These are phyloP conservation scores for Gryllus bimaculatus DNA, from an alignment of 1,140 invertebrate species.

Conservation along the genomic window DNA sequence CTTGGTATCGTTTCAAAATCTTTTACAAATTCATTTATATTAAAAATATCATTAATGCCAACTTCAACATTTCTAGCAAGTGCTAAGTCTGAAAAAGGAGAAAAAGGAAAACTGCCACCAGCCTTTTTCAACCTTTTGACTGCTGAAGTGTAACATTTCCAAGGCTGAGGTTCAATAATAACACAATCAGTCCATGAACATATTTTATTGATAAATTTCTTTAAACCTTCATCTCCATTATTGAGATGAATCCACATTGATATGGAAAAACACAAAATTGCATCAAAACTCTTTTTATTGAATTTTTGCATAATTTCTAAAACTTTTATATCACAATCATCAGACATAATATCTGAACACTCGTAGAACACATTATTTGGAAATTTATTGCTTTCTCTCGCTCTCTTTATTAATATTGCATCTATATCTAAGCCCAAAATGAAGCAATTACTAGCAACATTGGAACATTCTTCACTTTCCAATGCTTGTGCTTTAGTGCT, in stretches of 20 bases:
- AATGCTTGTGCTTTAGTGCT: conserved; percentile 32
- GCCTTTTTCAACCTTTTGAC: conserved; percentile 54
- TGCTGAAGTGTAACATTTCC: conserved; percentile 69
- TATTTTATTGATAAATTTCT: conserved; percentile 44
- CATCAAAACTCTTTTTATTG: conserved; percentile 49
- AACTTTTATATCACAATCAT: conserved; percentile 28
- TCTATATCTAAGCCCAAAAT: conserved; percentile 69
- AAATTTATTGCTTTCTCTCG: conserved; percentile 40
- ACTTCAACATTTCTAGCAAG: conserved; percentile 47
- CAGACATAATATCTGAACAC: conserved; percentile 50
- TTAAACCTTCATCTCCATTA: conserved; percentile 59
- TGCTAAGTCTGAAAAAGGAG: conserved; percentile 44
- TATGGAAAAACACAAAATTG: conserved; percentile 67
- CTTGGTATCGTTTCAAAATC: neutral
- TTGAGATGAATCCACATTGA: conserved; percentile 85
- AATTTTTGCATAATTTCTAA: conserved; percentile 38
- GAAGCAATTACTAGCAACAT: conserved; percentile 30
- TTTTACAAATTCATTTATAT: neutral
- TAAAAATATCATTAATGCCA: conserved; percentile 49
- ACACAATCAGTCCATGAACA: conserved; percentile 44
- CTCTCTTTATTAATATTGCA: conserved; percentile 53
- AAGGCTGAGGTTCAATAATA: conserved; percentile 70
- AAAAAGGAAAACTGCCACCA: conserved; percentile 54
- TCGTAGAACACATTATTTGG: conserved; percentile 42
- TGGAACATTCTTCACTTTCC: conserved; percentile 13